A percentile compares a stretch with the other conserved stretches of the same genome.
phyloP scores from a whole-genome alignment of 2,797 vertebrate species.

The Alosa sapidissima region DNA sequence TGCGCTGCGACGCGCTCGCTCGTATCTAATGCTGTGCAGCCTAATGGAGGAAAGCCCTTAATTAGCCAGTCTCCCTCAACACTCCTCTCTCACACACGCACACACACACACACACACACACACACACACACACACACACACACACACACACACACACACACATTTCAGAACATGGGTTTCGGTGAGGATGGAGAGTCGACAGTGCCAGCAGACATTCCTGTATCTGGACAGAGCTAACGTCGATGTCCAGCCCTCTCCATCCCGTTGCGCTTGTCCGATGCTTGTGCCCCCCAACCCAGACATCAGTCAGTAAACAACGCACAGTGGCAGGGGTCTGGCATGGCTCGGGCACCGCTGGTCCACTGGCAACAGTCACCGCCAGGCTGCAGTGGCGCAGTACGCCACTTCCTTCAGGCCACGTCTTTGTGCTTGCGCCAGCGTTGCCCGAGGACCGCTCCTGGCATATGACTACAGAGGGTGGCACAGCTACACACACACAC shows the following conservation, averaged over 20 bases:
- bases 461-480: not conserved
- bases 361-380: not conserved
- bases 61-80: not conserved
- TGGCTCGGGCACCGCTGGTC: not conserved
- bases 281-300: not conserved
- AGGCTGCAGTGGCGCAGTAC: not conserved
- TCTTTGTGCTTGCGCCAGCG: not conserved
- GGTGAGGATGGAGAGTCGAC: not conserved
- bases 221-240: not conserved
- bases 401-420: not conserved
- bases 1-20: not conserved
- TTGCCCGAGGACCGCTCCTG: slow-evolving; percentile 36
- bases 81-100: not conserved
- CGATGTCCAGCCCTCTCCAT: not conserved
- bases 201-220: too few relatives aligned
- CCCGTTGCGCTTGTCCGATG: too few relatives aligned
- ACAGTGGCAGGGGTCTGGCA: not conserved
- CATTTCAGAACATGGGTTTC: not conserved
- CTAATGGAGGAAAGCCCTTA: slow-evolving; percentile 11
- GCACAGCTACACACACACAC: not conserved
- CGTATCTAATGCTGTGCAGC: not conserved
- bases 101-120: too few relatives aligned
- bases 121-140: too few relatives aligned
- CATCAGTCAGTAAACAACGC: not conserved
- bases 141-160: too few relatives aligned